Evolutionary conservation across 2,888 invertebrate genomes (phyloP), one percentile per base, ranked within the genome.

Genomic region (Colostygia pectinataria): DNA sequence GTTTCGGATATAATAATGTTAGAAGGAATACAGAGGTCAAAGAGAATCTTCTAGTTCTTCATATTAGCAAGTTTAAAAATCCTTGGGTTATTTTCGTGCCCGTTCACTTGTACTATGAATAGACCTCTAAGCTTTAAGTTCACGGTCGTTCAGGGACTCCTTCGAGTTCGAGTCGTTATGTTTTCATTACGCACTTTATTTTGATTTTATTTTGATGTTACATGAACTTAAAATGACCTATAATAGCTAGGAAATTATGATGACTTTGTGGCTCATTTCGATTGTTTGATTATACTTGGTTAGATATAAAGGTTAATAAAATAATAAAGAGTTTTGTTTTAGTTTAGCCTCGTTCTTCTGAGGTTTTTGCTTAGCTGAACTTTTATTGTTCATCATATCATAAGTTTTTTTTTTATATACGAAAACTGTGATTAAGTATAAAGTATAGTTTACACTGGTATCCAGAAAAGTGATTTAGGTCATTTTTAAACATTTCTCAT

Each of bases 171-270:
- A 53, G 56, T 52, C 55, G 53, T 59, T 55, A 52, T 55, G 55
- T 54, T 57, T 57, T 57, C 60, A 57, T 57, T 60, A 54, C 57
- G 53, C 48, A 55, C 54, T 51, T 56, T 55, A 53, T 52, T 55
- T 45, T 57, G 59, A 60, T 57, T 60, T 60, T 60, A 57, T 55
- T 57, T 52, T 45, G 46, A 51, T 48, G 53, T 56, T 48, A 57
- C 50, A 52, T 47, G 49, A 34, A 28, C 33, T 38, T 33, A 25
- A 34, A 45, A 50, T 43, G 34, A 39, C 31, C 44, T 25, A 42
- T 38, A 41, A 33, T 38, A 27, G 38, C 23, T 34, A 40, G 42
- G 40, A 55, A 49, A 52, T 51, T 55, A 60, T 31, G 46, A 53
- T 37, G 53, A 50, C 48, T 48, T 36, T 37, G 49, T 50, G 37